These are phyloP conservation scores for Ochotona princeps DNA, from an alignment of 2,113 vertebrate species.

Conservation along the genomic window DNA sequence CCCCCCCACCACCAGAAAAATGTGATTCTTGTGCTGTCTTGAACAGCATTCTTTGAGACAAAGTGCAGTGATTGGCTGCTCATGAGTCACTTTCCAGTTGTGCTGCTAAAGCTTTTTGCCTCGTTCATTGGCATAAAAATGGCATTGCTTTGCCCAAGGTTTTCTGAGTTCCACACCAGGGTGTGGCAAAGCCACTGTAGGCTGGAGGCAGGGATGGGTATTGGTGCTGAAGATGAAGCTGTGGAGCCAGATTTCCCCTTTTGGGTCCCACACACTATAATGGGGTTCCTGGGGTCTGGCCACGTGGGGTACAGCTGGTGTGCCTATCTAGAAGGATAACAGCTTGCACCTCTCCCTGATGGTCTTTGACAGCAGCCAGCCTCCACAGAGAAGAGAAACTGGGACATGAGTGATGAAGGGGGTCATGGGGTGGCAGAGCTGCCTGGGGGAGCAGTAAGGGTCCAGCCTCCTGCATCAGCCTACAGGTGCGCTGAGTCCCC, in stretches of 20 bases:
- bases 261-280: background rate
- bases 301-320: background rate
- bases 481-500: background rate
- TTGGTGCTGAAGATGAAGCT: background rate
- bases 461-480: too few relatives aligned
- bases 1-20: background rate
- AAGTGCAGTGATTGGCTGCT: background rate
- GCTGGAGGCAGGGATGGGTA: background rate
- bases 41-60: background rate
- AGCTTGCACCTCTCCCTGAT: slow-evolving; percentile 72
- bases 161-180: background rate
- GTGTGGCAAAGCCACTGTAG: background rate
- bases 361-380: slow-evolving; percentile 64
- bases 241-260: background rate
- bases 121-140: background rate
- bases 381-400: slow-evolving; percentile 58
- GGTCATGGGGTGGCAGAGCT: slow-evolving; percentile 66
- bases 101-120: background rate
- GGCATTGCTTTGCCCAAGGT: slow-evolving; percentile 23
- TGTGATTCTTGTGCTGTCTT: background rate
- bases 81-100: slow-evolving; percentile 33
- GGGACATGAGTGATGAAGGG: slow-evolving; percentile 66
- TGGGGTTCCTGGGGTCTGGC: background rate
- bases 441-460: too few relatives aligned
- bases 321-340: slow-evolving; percentile 54